A percentile compares a stretch with the other conserved stretches of the same genome.
phyloP scores from a whole-genome alignment of 2,113 vertebrate genomes.

The Cyanistes caeruleus region DNA sequence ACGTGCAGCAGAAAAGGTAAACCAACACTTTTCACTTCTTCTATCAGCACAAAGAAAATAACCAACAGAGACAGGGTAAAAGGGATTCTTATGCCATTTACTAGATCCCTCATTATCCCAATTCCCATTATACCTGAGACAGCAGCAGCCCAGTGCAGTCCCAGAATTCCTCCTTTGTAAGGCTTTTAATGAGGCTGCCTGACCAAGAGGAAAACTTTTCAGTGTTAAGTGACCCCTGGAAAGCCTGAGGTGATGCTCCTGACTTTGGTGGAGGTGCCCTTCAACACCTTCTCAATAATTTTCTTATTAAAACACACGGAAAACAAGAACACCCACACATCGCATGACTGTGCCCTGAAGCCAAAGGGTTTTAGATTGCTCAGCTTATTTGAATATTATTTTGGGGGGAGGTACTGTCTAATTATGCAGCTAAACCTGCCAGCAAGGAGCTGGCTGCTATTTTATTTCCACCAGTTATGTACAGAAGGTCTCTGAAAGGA shows the following conservation, averaged over 20 bases:
- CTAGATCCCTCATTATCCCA: neutral
- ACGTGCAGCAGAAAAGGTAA: neutral
- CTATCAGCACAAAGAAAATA: neutral
- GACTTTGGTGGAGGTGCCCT: neutral
- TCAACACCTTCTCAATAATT: neutral
- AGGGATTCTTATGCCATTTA: neutral
- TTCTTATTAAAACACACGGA: neutral
- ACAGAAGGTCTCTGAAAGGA: neutral
- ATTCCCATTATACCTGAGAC: neutral
- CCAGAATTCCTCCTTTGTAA: neutral
- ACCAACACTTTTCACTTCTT: neutral
- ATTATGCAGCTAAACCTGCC: neutral
- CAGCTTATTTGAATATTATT: neutral
- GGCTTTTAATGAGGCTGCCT: neutral
- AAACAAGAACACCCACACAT: neutral
- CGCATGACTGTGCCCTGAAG: neutral
- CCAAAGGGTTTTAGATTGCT: neutral
- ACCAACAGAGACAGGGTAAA: too few relatives aligned
- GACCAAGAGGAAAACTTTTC: neutral
- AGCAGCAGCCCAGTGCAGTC: neutral
- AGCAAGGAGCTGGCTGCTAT: neutral
- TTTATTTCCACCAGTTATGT: neutral
- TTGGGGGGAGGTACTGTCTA: neutral
- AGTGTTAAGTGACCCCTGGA: neutral
- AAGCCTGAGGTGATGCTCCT: neutral